A percentile compares a stretch with the other conserved stretches of the same genome.
Evolutionary conservation across 2,797 vertebrate species (phyloP).

Genomic region (Eulemur albifrons): DNA sequence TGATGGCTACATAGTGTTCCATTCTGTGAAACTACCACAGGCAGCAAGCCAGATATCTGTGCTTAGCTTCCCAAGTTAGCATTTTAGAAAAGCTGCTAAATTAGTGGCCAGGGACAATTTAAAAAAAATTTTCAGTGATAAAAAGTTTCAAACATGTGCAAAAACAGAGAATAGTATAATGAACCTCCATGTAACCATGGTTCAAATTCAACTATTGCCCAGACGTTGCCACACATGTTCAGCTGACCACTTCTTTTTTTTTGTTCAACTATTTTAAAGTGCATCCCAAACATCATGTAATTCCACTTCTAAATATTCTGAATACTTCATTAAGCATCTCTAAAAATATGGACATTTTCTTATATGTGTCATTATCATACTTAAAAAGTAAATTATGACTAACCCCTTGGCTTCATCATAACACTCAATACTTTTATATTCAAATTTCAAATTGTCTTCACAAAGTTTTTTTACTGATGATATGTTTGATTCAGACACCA

Average conservation of each 20-base stretch:
- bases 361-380: neutral
- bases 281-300: neutral
- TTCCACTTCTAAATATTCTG: constrained; percentile 2
- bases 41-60: neutral
- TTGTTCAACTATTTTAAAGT: neutral
- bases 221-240: neutral
- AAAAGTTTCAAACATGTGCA: constrained; percentile 27
- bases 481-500: neutral
- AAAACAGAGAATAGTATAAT: neutral
- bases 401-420: neutral
- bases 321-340: neutral
- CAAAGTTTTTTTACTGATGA: neutral
- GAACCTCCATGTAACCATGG: neutral
- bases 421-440: constrained; percentile 21
- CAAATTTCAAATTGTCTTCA: constrained; percentile 29
- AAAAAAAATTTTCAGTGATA: neutral
- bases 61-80: neutral
- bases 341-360: neutral
- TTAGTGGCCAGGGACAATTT: neutral
- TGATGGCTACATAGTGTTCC: neutral
- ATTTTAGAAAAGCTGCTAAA: constrained; percentile 22
- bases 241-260: neutral
- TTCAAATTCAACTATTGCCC: neutral
- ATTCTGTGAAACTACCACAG: neutral
- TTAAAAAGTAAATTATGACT: constrained; percentile 14